These are phyloP conservation scores for Craniophora ligustri DNA, from an alignment of 2,888 invertebrate genomes.

Conservation along the genomic window DNA sequence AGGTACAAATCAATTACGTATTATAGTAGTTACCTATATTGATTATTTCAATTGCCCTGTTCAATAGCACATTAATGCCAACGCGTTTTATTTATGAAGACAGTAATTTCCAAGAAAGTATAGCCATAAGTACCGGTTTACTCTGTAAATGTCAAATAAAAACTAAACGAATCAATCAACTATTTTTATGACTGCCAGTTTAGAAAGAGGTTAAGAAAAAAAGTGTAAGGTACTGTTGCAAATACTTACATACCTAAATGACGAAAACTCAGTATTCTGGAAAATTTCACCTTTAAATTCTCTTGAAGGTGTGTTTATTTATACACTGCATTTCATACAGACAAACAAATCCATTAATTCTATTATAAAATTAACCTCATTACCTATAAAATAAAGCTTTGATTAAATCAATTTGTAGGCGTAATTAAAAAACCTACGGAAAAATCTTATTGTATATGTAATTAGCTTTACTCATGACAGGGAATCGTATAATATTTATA, in stretches of 20 bases:
- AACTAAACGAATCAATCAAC: constrained; percentile 30
- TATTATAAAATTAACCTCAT: background rate
- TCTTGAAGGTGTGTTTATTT: background rate
- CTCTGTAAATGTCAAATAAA: constrained; percentile 20
- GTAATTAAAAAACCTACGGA: no score
- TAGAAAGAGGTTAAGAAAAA: background rate
- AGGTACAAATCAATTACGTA: constrained; percentile 32
- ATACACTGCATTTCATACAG: no score
- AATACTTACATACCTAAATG: no score
- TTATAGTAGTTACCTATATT: constrained; percentile 26
- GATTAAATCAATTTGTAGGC: no score
- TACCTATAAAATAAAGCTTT: no score
- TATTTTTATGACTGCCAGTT: background rate
- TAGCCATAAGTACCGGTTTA: constrained; percentile 7
- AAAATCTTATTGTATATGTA: no score
- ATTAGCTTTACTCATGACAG: no score
- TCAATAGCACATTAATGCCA: constrained; percentile 42
- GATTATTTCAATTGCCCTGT: constrained; percentile 44
- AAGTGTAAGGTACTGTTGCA: no score
- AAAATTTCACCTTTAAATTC: background rate
- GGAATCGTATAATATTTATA: no score
- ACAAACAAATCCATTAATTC: background rate
- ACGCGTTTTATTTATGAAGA: constrained; percentile 38
- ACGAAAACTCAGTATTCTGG: no score
- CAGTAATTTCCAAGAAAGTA: constrained; percentile 30